Percentiles rank a stretch among this genome's conserved stretches.
These are phyloP conservation scores for Pandemis heparana DNA, from an alignment of 2,888 invertebrate species.

Conservation along the genomic window DNA sequence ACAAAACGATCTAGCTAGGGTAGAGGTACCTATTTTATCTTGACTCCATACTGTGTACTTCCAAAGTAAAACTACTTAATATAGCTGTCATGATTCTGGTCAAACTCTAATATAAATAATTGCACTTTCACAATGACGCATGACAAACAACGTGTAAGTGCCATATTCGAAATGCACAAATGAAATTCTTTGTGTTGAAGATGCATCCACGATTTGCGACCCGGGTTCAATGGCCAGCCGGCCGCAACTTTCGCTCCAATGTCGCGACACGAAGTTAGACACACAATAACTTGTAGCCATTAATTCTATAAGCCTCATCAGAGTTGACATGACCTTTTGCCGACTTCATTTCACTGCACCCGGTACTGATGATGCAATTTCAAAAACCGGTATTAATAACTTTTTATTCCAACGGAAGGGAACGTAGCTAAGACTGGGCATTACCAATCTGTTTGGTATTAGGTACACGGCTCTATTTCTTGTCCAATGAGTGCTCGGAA, in stretches of 20 bases:
- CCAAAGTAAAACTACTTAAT: neutral
- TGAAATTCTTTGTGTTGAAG: slow-evolving; percentile 59
- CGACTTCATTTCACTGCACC: slow-evolving; percentile 39
- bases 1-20: too few species aligned
- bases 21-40: too few species aligned
- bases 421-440: neutral
- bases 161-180: slow-evolving; percentile 62
- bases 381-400: slow-evolving; percentile 24
- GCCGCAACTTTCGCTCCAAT: slow-evolving; percentile 73
- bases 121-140: slow-evolving; percentile 47
- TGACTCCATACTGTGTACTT: neutral
- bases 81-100: slow-evolving; percentile 6
- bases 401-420: slow-evolving; percentile 15
- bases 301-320: slow-evolving; percentile 46
- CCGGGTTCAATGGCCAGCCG: slow-evolving; percentile 66
- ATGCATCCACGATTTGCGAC: slow-evolving; percentile 61
- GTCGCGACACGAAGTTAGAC: slow-evolving; percentile 40
- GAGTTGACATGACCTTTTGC: slow-evolving; percentile 50
- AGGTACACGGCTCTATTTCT: neutral
- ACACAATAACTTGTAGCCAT: slow-evolving; percentile 35
- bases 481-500: neutral
- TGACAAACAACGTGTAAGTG: slow-evolving; percentile 53
- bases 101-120: slow-evolving; percentile 27
- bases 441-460: neutral
- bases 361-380: slow-evolving; percentile 37